These are phyloP conservation scores for Oscheius myriophilus DNA, from an alignment of 2,888 invertebrate species.

Conservation along the genomic window DNA sequence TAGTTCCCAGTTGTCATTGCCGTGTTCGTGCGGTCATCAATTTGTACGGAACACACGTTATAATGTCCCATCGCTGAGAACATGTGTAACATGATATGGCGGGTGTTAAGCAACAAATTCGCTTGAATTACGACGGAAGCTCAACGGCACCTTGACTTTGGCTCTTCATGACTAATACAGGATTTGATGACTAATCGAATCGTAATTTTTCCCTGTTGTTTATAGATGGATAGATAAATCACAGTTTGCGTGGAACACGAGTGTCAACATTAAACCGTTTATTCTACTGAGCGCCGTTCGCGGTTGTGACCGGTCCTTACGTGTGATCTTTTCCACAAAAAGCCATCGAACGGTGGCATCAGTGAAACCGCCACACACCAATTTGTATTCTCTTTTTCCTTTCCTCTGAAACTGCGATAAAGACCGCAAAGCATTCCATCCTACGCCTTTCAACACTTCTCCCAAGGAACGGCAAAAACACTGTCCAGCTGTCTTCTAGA, in stretches of 20 bases:
- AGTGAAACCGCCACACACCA: not conserved
- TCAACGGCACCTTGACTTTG: constrained; percentile 3
- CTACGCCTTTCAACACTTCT: not conserved
- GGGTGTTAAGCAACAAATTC: constrained; percentile 25
- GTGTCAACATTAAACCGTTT: not conserved
- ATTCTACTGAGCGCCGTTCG: too few species aligned
- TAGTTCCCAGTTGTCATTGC: not conserved
- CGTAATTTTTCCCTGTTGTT: too few species aligned
- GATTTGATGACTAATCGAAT: constrained; percentile 2
- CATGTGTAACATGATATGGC: constrained; percentile 23
- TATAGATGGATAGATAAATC: too few species aligned
- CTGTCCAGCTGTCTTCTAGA: not conserved
- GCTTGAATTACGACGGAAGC: constrained; percentile 20
- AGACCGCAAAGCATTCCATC: not conserved
- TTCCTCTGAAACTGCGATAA: not conserved
- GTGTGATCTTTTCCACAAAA: too few species aligned
- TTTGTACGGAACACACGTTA: constrained; percentile 16
- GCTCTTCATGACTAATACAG: not conserved
- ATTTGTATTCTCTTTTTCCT: not conserved
- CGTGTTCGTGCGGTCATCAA: too few species aligned
- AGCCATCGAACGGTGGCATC: not conserved
- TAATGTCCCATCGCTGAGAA: constrained; percentile 23
- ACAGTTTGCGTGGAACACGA: not conserved
- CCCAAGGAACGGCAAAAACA: not conserved
- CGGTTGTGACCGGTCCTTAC: too few species aligned